Evolutionary conservation across 2,888 invertebrate species (phyloP).

Genomic region (Desoria tigrina): DNA sequence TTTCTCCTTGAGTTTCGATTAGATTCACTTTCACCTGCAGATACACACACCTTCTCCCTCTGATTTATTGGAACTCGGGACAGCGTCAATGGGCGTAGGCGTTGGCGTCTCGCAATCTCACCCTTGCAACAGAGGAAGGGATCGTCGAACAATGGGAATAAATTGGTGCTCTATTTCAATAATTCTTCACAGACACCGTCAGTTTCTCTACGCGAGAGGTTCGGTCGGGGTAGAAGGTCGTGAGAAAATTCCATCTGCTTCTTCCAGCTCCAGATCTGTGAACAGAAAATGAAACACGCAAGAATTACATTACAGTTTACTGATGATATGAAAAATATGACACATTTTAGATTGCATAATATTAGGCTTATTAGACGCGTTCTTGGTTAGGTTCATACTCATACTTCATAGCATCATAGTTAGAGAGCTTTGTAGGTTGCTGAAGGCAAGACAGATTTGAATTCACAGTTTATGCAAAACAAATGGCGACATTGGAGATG

Average conservation of each 20-base stretch:
- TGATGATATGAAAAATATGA: not conserved
- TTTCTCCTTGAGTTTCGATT: too few species aligned
- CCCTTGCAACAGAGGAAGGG: not conserved
- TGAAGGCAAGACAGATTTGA: too few species aligned
- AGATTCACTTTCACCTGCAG: constrained; percentile 1
- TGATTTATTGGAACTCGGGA: constrained; percentile 15
- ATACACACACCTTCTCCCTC: not conserved
- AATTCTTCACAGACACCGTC: not conserved
- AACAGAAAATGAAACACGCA: constrained; percentile 24
- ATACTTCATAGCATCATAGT: too few species aligned
- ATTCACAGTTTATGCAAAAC: too few species aligned
- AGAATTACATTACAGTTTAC: constrained; percentile 24
- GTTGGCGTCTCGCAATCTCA: not conserved
- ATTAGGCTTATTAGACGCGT: too few species aligned
- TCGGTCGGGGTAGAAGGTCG: constrained; percentile 10
- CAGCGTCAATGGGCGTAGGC: constrained; percentile 5
- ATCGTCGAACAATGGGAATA: not conserved
- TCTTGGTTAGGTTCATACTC: too few species aligned
- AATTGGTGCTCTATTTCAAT: constrained; percentile 6
- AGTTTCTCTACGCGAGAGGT: not conserved
- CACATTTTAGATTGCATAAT: not conserved
- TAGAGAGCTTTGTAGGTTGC: too few species aligned
- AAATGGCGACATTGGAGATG: too few species aligned
- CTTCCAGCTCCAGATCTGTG: not conserved
- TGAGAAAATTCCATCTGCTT: constrained; percentile 24